These are phyloP conservation scores for Mixornis gularis DNA, from an alignment of 2,113 vertebrate genomes.

Conservation along the genomic window DNA sequence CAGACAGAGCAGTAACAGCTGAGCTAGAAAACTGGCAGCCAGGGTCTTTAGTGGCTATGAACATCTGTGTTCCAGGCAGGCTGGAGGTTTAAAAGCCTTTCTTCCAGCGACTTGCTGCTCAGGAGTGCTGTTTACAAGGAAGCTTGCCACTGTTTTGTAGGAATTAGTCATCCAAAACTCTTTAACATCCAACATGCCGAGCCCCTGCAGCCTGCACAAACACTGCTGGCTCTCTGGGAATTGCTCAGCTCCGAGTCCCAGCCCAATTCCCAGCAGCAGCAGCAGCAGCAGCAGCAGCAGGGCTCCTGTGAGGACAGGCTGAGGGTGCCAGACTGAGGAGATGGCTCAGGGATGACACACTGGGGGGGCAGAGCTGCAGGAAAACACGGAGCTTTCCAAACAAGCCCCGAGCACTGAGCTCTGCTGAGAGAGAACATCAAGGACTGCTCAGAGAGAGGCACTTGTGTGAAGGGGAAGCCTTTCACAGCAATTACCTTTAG, in stretches of 20 bases:
- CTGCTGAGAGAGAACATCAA: neutral
- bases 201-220: neutral
- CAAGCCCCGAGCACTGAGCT: neutral
- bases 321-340: neutral
- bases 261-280: neutral
- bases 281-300: neutral
- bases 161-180: conserved; percentile 10
- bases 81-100: neutral
- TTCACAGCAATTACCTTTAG: neutral
- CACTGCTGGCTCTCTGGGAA: neutral
- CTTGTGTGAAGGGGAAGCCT: neutral
- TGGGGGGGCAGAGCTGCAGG: neutral
- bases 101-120: conserved; percentile 1
- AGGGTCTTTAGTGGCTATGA: neutral
- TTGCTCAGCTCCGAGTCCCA: neutral
- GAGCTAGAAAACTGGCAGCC: neutral
- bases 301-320: neutral
- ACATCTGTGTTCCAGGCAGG: neutral
- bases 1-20: neutral
- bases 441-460: neutral
- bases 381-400: neutral
- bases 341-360: neutral
- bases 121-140: neutral
- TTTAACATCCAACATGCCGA: neutral
- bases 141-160: conserved; percentile 6